Evolutionary conservation across 2,888 invertebrate genomes (phyloP), one percentile per base, ranked within the genome.

Genomic region (Meliscaeva auricollis): DNA sequence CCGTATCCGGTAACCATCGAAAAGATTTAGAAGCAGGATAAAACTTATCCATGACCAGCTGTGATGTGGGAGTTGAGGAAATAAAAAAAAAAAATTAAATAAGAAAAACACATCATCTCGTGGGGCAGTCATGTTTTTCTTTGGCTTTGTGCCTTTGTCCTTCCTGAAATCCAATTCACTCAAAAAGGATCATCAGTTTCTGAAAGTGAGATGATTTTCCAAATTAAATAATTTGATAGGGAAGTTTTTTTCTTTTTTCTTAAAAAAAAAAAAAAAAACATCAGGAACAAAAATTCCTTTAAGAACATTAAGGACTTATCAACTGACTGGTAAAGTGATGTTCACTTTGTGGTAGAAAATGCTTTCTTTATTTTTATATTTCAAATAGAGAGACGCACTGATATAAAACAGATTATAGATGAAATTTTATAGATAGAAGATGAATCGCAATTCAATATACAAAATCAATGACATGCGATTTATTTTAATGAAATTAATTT

Each of bases 171-270:
- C 38, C 22, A 66, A 64, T 64, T 60, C 9, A 38, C 62, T 70
- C 56, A 35, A 3, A 11, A 20, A 2, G 22, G 48, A 50, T 66
- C 46, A 26, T 46, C 76, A 72, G 66, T 66, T 82, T 74, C n/a
- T 60, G 64, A 78, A 74, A 78, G 50, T 20, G 62, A 74, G 56
- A 74, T 56, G 69, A 64, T 50, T 78, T 83, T 70, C 56, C 44
- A 78, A 78, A 83, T 83, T 70, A 78, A 83, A 69, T 69, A 79
- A 73, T 79, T 79, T 73, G 58, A 73, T 68, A 60, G 66, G 5
- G 9, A 46, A 48, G 5, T 9, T 3, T 9, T 46, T 44, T 74
- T 44, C 15, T 26, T 41, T 46, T 44, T 69, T 15, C 20, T 9
- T 56, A 30, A 17, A 4, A 20, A 50, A 50, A 44, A 41, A 62